Conservation (phyloP, 1,140 invertebrate genomes). For the Aphaenogaster rudis region DNA sequence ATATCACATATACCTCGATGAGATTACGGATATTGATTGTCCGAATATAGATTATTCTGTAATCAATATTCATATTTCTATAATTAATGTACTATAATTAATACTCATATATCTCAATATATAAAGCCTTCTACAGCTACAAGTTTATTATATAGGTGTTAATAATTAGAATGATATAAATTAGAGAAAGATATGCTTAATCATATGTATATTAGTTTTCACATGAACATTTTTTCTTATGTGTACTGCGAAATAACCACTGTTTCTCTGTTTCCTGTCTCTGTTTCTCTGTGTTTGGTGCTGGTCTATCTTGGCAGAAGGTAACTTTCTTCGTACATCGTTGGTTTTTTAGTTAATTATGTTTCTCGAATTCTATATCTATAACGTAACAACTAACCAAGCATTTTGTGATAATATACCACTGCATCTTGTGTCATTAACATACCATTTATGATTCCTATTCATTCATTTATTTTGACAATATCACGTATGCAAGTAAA, state of each 20-base stretch:
- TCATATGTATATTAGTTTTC: conserved; percentile 35
- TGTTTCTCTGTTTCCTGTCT: conserved; percentile 86
- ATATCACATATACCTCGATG: not conserved
- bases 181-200: conserved; percentile 9
- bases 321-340: conserved; percentile 82
- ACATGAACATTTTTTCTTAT: conserved; percentile 44
- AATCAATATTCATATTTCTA: not conserved
- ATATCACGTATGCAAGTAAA: not conserved
- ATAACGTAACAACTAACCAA: not conserved
- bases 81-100: conserved; percentile 11
- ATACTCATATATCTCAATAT: conserved; percentile 17
- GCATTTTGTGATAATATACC: conserved; percentile 21
- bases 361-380: conserved; percentile 18
- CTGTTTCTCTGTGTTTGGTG: conserved; percentile 86
- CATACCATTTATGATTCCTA: not conserved
- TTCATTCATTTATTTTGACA: not conserved
- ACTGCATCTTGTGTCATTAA: conserved; percentile 6
- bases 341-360: conserved; percentile 31
- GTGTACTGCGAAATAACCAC: conserved; percentile 79
- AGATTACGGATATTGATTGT: conserved; percentile 30
- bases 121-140: not conserved
- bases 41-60: conserved; percentile 22
- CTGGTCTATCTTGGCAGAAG: conserved; percentile 87
- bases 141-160: not conserved
- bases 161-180: conserved; percentile 41